phyloP scores from a whole-genome alignment of 2,797 vertebrate species.

The Morus bassanus region DNA sequence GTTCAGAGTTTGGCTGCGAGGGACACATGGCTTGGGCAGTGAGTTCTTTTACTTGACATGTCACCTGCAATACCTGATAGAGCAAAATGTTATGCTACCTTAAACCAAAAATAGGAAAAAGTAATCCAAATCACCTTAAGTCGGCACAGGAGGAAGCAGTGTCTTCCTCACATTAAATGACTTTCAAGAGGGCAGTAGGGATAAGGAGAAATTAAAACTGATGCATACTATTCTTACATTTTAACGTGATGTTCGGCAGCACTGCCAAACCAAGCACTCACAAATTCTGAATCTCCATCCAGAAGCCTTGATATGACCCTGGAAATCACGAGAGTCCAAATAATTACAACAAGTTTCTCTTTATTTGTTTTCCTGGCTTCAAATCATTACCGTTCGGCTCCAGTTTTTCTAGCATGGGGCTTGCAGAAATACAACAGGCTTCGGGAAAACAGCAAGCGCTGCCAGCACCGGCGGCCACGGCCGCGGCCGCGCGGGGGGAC shows the following conservation, averaged over 20 bases:
- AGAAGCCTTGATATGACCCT: not conserved
- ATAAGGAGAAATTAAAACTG: not conserved
- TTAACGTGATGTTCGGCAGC: not conserved
- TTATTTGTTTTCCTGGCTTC: not conserved
- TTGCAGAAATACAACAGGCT: not conserved
- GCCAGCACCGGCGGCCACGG: accelerated
- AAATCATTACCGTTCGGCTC: not conserved
- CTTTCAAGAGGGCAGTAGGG: not conserved
- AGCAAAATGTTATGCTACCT: not conserved
- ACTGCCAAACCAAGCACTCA: not conserved
- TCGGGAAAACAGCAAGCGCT: not conserved
- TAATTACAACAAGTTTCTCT: not conserved
- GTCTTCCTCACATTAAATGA: not conserved
- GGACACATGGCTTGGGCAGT: not conserved
- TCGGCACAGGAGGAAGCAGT: not conserved
- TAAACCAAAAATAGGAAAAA: not conserved
- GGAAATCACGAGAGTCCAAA: not conserved
- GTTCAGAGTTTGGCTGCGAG: not conserved
- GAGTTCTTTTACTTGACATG: not conserved
- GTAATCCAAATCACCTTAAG: not conserved
- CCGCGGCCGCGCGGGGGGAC: too few species aligned
- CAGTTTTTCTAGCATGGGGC: not conserved
- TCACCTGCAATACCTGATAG: not conserved
- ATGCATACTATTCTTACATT: not conserved
- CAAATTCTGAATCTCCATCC: not conserved